Conservation (phyloP, 1,140 invertebrate genomes). For the Hetaerina americana region DNA sequence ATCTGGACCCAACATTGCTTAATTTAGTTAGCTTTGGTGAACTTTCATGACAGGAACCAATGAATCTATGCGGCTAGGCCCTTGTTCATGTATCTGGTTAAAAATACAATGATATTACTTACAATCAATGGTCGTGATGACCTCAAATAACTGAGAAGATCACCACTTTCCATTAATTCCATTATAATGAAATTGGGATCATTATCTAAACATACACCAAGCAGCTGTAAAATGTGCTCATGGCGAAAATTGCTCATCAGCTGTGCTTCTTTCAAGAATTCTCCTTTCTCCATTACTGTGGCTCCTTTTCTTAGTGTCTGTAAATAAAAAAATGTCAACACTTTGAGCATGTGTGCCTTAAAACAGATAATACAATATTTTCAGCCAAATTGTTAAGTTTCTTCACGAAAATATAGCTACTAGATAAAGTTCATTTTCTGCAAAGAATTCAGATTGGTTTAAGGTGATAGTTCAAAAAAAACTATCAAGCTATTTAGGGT, state of each 20-base stretch:
- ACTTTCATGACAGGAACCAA: neutral
- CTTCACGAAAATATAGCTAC: too few relatives aligned
- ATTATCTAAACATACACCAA: slow-evolving; percentile 88
- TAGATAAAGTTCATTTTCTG: too few relatives aligned
- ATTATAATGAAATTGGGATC: slow-evolving; percentile 87
- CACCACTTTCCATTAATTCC: slow-evolving; percentile 94
- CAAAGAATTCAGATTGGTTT: too few relatives aligned
- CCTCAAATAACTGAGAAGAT: slow-evolving; percentile 79
- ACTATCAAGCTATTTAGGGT: too few relatives aligned
- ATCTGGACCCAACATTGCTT: neutral
- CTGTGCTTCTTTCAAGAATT: slow-evolving; percentile 93
- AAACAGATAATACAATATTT: too few relatives aligned
- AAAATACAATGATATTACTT: slow-evolving; percentile 21
- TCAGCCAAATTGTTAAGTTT: too few relatives aligned
- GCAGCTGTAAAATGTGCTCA: slow-evolving; percentile 80
- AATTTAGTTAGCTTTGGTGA: neutral
- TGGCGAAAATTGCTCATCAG: slow-evolving; percentile 96
- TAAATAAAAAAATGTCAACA: neutral
- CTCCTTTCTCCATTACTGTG: slow-evolving; percentile 75
- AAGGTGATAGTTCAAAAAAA: too few relatives aligned
- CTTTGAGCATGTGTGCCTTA: too few relatives aligned
- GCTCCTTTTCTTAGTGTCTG: slow-evolving; percentile 87
- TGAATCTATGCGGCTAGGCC: too few relatives aligned
- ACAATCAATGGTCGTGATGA: slow-evolving; percentile 54
- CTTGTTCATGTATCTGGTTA: neutral